phyloP scores from a whole-genome alignment of 2,797 vertebrate genomes.

The Enteromius anoplus region DNA sequence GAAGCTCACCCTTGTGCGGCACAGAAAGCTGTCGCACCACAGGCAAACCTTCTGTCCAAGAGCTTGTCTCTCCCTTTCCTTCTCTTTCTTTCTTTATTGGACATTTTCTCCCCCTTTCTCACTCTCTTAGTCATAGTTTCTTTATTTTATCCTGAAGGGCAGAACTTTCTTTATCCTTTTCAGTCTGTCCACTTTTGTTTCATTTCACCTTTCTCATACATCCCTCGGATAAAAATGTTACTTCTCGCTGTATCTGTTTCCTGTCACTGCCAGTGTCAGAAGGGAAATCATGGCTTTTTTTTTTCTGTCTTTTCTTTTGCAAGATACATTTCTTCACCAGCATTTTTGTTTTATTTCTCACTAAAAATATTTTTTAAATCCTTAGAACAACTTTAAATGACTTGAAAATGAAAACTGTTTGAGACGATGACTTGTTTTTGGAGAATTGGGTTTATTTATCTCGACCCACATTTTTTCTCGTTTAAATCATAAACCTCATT shows the following conservation, averaged over 20 bases:
- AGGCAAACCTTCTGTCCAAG: conserved; percentile 67
- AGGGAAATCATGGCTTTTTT: background rate
- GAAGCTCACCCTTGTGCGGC: conserved; percentile 64
- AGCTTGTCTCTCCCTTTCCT: conserved; percentile 53
- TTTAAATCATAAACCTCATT: conserved; percentile 5
- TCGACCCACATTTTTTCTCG: background rate
- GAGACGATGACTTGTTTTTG: background rate
- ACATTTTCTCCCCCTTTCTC: background rate
- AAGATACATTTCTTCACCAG: too few species aligned
- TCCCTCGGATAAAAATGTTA: background rate
- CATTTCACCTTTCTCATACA: background rate
- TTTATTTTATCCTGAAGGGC: conserved; percentile 5
- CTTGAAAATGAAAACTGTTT: background rate
- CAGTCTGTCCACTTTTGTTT: conserved; percentile 19
- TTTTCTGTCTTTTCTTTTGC: too few species aligned
- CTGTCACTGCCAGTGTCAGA: background rate
- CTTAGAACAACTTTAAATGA: background rate
- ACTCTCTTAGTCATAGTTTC: conserved; percentile 29
- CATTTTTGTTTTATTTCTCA: background rate
- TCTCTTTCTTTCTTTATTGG: conserved; percentile 26
- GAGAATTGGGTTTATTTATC: background rate
- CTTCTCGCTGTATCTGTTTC: background rate
- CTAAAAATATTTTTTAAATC: background rate
- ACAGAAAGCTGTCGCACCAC: conserved; percentile 68
- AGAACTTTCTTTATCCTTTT: background rate